These are phyloP conservation scores for Brenthis ino DNA, from an alignment of 2,888 invertebrate species.

Conservation along the genomic window DNA sequence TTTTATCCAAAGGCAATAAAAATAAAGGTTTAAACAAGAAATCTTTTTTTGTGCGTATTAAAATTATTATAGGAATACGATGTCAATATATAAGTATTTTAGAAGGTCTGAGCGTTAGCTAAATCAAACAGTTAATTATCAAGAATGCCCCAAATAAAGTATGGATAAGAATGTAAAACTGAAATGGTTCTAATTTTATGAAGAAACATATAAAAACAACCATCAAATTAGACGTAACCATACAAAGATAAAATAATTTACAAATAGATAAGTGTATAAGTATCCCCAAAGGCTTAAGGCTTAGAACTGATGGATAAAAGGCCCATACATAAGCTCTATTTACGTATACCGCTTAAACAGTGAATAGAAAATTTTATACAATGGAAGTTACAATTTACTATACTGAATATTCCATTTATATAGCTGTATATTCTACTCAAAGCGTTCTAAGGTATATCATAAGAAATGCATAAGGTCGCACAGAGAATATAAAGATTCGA, in stretches of 20 bases:
- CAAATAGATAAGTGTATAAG: background rate
- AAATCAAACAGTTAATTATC: no score
- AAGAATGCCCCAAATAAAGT: no score
- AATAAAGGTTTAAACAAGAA: no score
- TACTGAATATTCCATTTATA: slow-evolving; percentile 76
- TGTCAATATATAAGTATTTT: no score
- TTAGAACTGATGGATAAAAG: slow-evolving; percentile 39
- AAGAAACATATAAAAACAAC: no score
- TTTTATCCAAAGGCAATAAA: no score
- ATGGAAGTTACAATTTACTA: slow-evolving; percentile 68
- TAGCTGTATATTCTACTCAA: slow-evolving; percentile 73
- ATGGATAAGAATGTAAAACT: no score
- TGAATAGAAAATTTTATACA: slow-evolving; percentile 70
- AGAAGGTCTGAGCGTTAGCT: no score
- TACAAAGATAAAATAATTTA: background rate
- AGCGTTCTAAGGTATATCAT: slow-evolving; percentile 65
- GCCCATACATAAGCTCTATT: slow-evolving; percentile 47
- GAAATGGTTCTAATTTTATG: no score
- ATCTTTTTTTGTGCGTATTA: no score
- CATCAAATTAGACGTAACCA: background rate
- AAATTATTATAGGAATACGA: no score
- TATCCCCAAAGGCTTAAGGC: background rate
- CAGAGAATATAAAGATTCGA: slow-evolving; percentile 30
- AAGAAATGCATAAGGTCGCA: slow-evolving; percentile 71
- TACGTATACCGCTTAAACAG: slow-evolving; percentile 65